Evolutionary conservation across 1,140 invertebrate genomes (phyloP), one percentile per base, ranked within the genome.

Genomic region (Mercenaria mercenaria): DNA sequence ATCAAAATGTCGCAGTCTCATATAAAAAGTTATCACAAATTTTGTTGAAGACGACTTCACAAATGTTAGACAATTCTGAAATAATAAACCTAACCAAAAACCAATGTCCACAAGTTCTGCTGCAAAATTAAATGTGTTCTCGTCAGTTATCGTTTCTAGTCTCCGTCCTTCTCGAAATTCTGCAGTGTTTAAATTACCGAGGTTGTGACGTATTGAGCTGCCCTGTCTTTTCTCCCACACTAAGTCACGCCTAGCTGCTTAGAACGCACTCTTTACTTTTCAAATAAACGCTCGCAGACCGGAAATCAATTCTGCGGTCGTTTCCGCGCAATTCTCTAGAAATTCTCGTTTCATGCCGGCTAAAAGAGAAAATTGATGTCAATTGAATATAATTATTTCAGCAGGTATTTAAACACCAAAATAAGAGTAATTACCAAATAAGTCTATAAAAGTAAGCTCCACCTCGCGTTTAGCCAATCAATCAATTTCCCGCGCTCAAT

Each of bases 301-400:
- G 67, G 83, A 85, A 74, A 85, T 85, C 61, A 69, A 50, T 41
- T 39, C 18, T 67, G 10, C 26, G n/a, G 64, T 32, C 29, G 39
- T 43, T 34, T 47, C 52, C 59, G 56, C 59, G 26, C 59, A 37
- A 41, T 15, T 82, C 52, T 41, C 59, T n/a, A 34, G 29, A 82
- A 82, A 39, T 32, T 67, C 80, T 64, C 39, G 8, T 61, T 59
- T 61, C n/a, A 61, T 64, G 52, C 56, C 56, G 39, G 18, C 56
- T 39, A 50, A 67, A 67, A 61, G 52, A 61, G 80, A 82, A 82
- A 82, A 82, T 82, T 82, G 79, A 82, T 82, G 79, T 61, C 79
- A 23, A 83, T 83, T 69, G 59, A 67, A 43, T 59, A 41, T 72
- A 69, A 84, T 84, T 69, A 84, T 69, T 69, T 32, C 82, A 52